Conservation (phyloP, 1,140 invertebrate genomes). For the Pissodes strobi region DNA sequence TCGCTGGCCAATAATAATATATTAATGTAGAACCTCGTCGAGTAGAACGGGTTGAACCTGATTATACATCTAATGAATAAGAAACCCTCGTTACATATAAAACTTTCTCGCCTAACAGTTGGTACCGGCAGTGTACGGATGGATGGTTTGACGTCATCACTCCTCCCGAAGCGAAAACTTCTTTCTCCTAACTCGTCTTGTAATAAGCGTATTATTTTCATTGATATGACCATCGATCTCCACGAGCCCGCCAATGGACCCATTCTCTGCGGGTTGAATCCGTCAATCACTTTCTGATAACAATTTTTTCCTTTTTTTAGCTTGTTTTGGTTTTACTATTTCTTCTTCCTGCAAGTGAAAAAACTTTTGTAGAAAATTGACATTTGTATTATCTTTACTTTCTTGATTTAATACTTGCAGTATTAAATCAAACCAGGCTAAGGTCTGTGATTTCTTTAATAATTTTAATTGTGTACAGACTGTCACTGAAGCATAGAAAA, state of each 20-base stretch:
- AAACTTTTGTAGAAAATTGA: constrained; percentile 2
- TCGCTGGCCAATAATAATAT: too few species aligned
- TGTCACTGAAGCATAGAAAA: too few species aligned
- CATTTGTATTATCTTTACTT: constrained; percentile 23
- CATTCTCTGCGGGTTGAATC: constrained; percentile 36
- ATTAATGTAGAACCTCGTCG: too few species aligned
- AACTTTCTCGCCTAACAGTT: constrained; percentile 1
- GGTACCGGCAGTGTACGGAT: constrained; percentile 13
- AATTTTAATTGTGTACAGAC: too few species aligned
- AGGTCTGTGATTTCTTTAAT: too few species aligned
- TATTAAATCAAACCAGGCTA: not conserved
- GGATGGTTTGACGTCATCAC: constrained; percentile 15
- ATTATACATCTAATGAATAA: too few species aligned
- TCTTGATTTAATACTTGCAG: not conserved
- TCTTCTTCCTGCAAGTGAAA: constrained; percentile 80
- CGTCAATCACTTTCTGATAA: constrained; percentile 85
- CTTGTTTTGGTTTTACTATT: constrained; percentile 80
- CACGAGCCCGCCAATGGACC: constrained; percentile 4
- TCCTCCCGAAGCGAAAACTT: constrained; percentile 21
- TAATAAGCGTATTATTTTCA: constrained; percentile 35
- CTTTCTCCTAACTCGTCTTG: constrained; percentile 18
- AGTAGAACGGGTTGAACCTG: too few species aligned
- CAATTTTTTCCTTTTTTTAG: constrained; percentile 86
- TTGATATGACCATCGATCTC: constrained; percentile 40
- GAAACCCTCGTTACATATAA: too few species aligned